Evolutionary conservation across 2,113 vertebrate genomes (phyloP), one percentile per base, ranked within the genome.

Genomic region (Struthio camelus): DNA sequence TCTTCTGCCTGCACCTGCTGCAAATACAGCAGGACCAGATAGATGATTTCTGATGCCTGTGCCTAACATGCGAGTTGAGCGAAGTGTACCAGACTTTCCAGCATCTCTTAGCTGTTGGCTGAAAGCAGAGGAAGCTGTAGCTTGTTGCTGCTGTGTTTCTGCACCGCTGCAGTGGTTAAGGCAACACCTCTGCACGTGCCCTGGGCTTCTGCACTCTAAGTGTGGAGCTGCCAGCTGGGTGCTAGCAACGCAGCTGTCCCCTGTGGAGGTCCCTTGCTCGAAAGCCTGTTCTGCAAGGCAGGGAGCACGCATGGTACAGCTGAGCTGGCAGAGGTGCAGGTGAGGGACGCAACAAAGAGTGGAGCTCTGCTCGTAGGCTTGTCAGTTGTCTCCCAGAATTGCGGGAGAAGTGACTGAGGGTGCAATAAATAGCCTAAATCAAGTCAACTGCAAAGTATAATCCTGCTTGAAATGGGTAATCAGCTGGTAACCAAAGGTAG

Each of bases 361-460:
- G 8, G 53, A 78, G 51, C 78, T 32, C 46, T 6, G 58, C 46
- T 28, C 4, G 1, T 7, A 6, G 66, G 17, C 22, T 87, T 12
- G 20, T 69, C 64, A 3, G 19, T 9, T 50, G 2, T 56, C 3
- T 0, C 20, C 11, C 44, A 0, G 4, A 27, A 2, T 0, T 1
- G 65, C 42, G 24, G 65, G 48, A 46, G 59, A 10, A 66, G 51
- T 40, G 53, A 2, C n/a, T 1, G 42, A 50, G 34, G 3, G 36
- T 8, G 80, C 61, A 32, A 50, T 4, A 10, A 72, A 38, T 0
- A 17, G 28, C 67, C 67, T 2, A 1, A 28, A 30, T 9, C 6
- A 42, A 20, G 61, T 23, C 22, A 8, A 1, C 11, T 20, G 58
- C 23, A 2, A 11, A 34, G 56, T 11, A 19, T 62, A 77, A 32